A percentile compares a stretch with the other conserved stretches of the same genome.
Evolutionary conservation across 1,140 invertebrate genomes (phyloP).

Genomic region (Chelonus insularis): DNA sequence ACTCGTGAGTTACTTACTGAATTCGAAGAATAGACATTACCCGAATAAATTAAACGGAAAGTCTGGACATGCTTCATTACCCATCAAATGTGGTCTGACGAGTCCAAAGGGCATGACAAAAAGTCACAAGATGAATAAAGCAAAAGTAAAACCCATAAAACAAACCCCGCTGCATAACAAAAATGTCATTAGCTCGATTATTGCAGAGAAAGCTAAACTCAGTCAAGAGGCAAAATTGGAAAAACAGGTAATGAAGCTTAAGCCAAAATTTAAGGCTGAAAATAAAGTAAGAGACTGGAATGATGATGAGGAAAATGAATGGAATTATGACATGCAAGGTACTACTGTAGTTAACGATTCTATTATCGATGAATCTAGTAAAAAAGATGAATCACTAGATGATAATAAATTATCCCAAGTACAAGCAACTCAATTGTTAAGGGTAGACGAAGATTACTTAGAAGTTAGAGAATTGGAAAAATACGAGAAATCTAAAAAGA

Average conservation of each 20-base stretch:
- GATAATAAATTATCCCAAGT: too few species aligned
- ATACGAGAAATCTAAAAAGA: constrained; percentile 51
- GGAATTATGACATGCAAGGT: too few species aligned
- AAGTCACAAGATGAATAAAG: constrained; percentile 40
- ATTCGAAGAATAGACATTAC: constrained; percentile 66
- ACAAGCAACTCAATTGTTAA: too few species aligned
- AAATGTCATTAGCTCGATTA: constrained; percentile 54
- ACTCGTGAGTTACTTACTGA: constrained; percentile 67
- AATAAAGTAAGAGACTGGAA: constrained; percentile 66
- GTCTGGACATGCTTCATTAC: constrained; percentile 39
- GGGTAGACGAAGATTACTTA: not conserved
- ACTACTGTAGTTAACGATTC: too few species aligned
- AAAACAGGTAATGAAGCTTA: constrained; percentile 62
- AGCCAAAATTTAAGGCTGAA: constrained; percentile 72
- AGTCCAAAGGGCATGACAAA: constrained; percentile 40
- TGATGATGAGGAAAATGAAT: constrained; percentile 56
- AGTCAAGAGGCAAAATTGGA: constrained; percentile 46
- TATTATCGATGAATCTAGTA: too few species aligned
- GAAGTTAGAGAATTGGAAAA: too few species aligned
- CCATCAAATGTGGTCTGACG: too few species aligned
- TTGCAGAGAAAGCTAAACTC: constrained; percentile 54
- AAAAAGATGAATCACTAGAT: too few species aligned
- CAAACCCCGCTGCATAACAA: constrained; percentile 54
- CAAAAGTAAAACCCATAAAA: constrained; percentile 45
- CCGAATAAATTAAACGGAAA: constrained; percentile 59